Evolutionary conservation across 2,797 vertebrate genomes (phyloP).

Genomic region (Tympanoctomys barrerae): DNA sequence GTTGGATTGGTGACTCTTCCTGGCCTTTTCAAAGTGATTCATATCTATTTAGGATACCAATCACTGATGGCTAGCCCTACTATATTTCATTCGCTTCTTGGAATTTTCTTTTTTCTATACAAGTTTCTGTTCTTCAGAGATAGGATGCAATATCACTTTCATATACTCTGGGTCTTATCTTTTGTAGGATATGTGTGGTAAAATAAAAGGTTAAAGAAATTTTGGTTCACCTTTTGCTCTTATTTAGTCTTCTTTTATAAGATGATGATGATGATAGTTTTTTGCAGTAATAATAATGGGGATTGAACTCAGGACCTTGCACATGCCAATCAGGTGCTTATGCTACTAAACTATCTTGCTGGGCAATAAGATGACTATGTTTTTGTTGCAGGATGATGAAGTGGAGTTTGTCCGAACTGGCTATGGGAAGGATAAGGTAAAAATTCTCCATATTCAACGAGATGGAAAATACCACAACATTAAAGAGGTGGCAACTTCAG

Average conservation of each 20-base stretch:
- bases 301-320: no score
- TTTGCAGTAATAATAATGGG: no score
- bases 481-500: conserved; percentile 93
- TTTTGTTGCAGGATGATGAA: conserved; percentile 88
- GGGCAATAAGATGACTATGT: neutral
- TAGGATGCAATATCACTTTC: neutral
- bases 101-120: neutral
- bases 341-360: no score
- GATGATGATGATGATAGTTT: accelerated
- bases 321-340: no score
- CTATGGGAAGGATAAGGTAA: conserved; percentile 96
- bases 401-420: conserved; percentile 95
- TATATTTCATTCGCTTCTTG: neutral
- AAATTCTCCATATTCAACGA: conserved; percentile 92
- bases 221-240: neutral
- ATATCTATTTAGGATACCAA: no score
- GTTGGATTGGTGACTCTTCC: no score
- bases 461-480: conserved; percentile 91
- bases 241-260: neutral
- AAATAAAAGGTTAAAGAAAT: neutral
- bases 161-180: neutral
- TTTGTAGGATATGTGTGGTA: neutral
- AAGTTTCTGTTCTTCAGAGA: conserved; percentile 9
- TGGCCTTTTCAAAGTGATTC: no score
- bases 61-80: neutral